These are phyloP conservation scores for Drosophila maculinotata DNA, from an alignment of 2,888 invertebrate species.

Conservation along the genomic window DNA sequence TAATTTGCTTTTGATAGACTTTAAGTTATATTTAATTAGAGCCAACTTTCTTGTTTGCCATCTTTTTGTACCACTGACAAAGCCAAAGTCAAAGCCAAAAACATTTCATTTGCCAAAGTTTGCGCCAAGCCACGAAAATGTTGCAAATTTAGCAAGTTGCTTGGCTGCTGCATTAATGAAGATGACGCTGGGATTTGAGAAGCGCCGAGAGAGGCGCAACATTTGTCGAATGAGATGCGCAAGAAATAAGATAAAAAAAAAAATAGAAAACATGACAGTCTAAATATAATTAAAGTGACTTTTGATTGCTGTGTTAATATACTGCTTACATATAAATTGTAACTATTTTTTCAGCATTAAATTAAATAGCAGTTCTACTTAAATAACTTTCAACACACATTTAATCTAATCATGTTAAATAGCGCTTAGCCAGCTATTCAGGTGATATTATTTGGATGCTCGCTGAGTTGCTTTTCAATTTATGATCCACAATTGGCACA, in stretches of 20 bases:
- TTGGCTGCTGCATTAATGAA: slow-evolving; percentile 5
- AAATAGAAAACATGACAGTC: background rate
- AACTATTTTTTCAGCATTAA: too few relatives aligned
- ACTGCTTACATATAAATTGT: too few relatives aligned
- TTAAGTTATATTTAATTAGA: slow-evolving; percentile 71
- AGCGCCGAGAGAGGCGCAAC: slow-evolving; percentile 1
- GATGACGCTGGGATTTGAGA: slow-evolving; percentile 8
- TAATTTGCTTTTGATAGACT: slow-evolving; percentile 73
- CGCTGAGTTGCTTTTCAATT: too few relatives aligned
- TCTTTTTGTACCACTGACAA: slow-evolving; percentile 8
- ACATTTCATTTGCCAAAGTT: slow-evolving; percentile 19
- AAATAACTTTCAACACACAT: too few relatives aligned
- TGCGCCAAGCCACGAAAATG: slow-evolving; percentile 4
- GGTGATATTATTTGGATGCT: too few relatives aligned
- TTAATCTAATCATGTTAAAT: too few relatives aligned
- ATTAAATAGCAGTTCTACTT: too few relatives aligned
- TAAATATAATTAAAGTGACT: background rate
- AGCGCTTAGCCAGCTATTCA: too few relatives aligned
- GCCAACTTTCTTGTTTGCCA: slow-evolving; percentile 17
- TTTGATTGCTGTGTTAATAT: too few relatives aligned
- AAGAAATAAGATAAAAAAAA: background rate
- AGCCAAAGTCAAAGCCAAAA: slow-evolving; percentile 6
- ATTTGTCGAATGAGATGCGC: too few relatives aligned
- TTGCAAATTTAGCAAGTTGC: slow-evolving; percentile 16
- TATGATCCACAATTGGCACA: background rate